These are phyloP conservation scores for Theodoxus fluviatilis DNA, from an alignment of 2,888 invertebrate species.

Conservation along the genomic window DNA sequence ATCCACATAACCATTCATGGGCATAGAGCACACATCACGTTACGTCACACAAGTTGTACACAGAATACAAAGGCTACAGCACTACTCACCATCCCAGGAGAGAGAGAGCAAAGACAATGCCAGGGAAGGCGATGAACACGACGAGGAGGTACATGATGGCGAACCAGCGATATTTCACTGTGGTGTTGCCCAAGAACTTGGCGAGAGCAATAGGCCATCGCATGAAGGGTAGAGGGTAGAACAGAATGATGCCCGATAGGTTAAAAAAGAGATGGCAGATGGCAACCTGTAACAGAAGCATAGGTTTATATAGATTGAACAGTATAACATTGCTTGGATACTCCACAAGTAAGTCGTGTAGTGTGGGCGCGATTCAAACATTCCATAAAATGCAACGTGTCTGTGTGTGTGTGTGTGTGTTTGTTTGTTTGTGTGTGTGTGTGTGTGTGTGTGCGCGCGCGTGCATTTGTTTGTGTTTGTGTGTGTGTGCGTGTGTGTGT, in stretches of 20 bases:
- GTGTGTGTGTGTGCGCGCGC: too few species aligned
- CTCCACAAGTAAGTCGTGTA: neutral
- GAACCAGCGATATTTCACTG: slow-evolving; percentile 71
- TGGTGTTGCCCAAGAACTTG: slow-evolving; percentile 67
- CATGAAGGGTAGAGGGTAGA: slow-evolving; percentile 69
- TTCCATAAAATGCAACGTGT: too few species aligned
- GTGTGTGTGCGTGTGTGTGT: too few species aligned
- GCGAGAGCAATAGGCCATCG: slow-evolving; percentile 69
- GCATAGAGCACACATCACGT: too few species aligned
- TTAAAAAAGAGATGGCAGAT: slow-evolving; percentile 71
- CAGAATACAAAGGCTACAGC: too few species aligned
- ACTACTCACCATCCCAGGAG: slow-evolving; percentile 46
- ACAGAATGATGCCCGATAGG: slow-evolving; percentile 68
- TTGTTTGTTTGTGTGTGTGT: too few species aligned
- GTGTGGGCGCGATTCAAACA: too few species aligned
- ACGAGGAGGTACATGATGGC: slow-evolving; percentile 65
- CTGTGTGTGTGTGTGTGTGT: too few species aligned
- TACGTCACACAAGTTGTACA: too few species aligned
- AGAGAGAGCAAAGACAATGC: slow-evolving; percentile 52
- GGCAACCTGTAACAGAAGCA: slow-evolving; percentile 60
- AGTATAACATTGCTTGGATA: neutral
- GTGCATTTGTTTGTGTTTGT: too few species aligned
- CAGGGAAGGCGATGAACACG: slow-evolving; percentile 55
- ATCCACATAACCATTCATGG: too few species aligned
- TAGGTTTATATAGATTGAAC: neutral